These are phyloP conservation scores for Dysmachus trigonus DNA, from an alignment of 2,888 invertebrate species.

Conservation along the genomic window DNA sequence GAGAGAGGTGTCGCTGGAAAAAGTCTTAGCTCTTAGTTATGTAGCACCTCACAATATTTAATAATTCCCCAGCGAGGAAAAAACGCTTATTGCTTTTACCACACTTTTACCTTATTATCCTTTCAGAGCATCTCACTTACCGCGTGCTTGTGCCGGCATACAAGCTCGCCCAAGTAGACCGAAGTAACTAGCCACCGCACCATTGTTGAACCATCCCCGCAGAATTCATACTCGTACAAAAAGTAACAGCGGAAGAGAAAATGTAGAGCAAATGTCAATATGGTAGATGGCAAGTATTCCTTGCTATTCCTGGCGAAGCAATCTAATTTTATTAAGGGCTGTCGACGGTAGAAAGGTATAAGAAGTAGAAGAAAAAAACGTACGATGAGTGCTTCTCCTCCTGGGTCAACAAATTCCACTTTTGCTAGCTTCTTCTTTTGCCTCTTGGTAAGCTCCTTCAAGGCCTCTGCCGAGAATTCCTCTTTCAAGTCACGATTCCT, in stretches of 20 bases:
- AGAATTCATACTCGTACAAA: background rate
- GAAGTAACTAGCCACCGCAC: background rate
- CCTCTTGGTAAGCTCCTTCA: background rate
- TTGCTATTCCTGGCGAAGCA: background rate
- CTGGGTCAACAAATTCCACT: slow-evolving; percentile 1
- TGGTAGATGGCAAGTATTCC: background rate
- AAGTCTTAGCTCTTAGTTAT: background rate
- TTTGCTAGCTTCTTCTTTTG: background rate
- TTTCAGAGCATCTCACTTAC: background rate
- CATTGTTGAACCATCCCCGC: background rate
- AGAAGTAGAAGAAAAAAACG: background rate
- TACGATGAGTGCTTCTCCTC: background rate
- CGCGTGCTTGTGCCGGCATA: background rate
- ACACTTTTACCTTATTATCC: background rate
- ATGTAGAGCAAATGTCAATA: slow-evolving; percentile 10
- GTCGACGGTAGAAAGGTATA: background rate
- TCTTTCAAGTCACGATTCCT: slow-evolving; percentile 36
- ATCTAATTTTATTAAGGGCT: slow-evolving; percentile 25
- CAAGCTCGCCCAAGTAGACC: background rate
- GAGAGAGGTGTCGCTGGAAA: no score
- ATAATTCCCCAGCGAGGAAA: background rate
- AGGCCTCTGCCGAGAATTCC: background rate
- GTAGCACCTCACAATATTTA: background rate
- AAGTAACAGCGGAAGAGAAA: slow-evolving; percentile 2
- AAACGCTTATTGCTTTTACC: background rate